Base-by-base conservation (phyloP, 2,113 vertebrate species). In the Aleadryas rufinucha region DNA sequence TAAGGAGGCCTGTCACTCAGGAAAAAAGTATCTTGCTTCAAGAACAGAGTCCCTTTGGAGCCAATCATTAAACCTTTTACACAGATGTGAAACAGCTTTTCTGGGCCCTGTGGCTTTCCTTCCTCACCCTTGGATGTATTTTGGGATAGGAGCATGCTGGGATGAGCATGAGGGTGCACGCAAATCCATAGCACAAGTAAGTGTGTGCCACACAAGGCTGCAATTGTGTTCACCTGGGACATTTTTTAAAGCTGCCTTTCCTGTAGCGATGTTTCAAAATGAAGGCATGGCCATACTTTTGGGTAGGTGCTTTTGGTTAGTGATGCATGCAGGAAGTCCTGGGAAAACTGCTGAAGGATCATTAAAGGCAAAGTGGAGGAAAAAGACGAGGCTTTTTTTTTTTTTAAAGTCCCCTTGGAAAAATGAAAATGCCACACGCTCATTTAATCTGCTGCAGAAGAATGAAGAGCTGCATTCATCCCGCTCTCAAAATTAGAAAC, bases 51-150 rank as follows among this genome's bases (percentile, higher is more conserved):
- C 8, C 65, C 18, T 72, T 92, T 2, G 4, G 57, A 91, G 59
- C 47, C 84, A 90, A 4, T 23, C 2, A 4, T 64, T 49, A 91
- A 90, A 91, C 59, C 87, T 97, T 92, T 65, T 68, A 13, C 65
- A 61, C 89, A 93, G 89, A 94, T 95, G 87, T 77, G 89, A 81
- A 84, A 42, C 57, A 77, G 44, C 53, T 91, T 93, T 87, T 56
- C 76, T 92, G 71, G 61, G 49, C 68, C 10, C 1, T 39, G 54
- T 63, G 63, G 33, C 72, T 81, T 94, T 39, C 45, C 35, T 65
- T 83, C 54, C 79, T 75, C 72, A 57, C 21, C 6, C 64, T 81
- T 33, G 31, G 23, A 39, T 88, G 60, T 19, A 19, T 60, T 61
- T 90, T 71, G 90, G 70, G 59, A 16, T 45, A 49, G 61, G 47